phyloP scores from a whole-genome alignment of 2,888 invertebrate species.

The Polyommatus iphigenia region DNA sequence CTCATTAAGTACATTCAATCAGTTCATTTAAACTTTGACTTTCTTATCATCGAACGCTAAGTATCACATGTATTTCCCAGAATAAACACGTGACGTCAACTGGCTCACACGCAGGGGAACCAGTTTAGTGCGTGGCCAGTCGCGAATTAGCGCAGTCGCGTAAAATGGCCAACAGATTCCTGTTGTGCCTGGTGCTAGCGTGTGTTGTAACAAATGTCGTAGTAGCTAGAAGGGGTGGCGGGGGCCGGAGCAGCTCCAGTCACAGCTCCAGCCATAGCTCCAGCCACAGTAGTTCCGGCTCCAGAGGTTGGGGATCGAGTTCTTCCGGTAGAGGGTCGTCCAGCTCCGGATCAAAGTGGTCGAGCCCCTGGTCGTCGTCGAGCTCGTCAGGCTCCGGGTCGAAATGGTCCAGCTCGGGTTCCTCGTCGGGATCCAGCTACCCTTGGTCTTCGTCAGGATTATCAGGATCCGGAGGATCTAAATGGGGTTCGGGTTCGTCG shows the following conservation, averaged over 20 bases:
- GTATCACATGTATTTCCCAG: constrained; percentile 21
- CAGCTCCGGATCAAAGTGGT: constrained; percentile 33
- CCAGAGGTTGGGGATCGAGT: constrained; percentile 35
- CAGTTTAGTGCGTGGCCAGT: constrained; percentile 42
- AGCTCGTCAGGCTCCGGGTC: constrained; percentile 34
- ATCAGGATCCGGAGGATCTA: constrained; percentile 33
- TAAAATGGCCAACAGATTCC: constrained; percentile 60
- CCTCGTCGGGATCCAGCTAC: constrained; percentile 35
- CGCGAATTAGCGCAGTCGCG: constrained; percentile 45
- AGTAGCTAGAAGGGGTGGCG: constrained; percentile 48
- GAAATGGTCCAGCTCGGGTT: constrained; percentile 25
- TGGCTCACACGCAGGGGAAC: constrained; percentile 38
- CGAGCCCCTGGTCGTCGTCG: constrained; percentile 37
- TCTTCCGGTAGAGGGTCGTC: constrained; percentile 36
- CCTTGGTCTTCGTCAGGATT: constrained; percentile 37
- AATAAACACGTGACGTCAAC: constrained; percentile 37
- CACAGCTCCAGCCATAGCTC: constrained; percentile 32
- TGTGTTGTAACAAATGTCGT: constrained; percentile 50
- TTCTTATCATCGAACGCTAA: neutral
- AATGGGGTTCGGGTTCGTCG: constrained; percentile 28
- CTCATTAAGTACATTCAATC: neutral
- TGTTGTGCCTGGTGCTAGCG: constrained; percentile 60
- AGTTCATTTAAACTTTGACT: neutral
- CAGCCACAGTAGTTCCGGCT: constrained; percentile 39
- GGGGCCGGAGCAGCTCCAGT: constrained; percentile 44